Evolutionary conservation across 30 jellyfish, hydroid and myxozoan genomes (phyloP).

Genomic region (Cassiopea xamachana): DNA sequence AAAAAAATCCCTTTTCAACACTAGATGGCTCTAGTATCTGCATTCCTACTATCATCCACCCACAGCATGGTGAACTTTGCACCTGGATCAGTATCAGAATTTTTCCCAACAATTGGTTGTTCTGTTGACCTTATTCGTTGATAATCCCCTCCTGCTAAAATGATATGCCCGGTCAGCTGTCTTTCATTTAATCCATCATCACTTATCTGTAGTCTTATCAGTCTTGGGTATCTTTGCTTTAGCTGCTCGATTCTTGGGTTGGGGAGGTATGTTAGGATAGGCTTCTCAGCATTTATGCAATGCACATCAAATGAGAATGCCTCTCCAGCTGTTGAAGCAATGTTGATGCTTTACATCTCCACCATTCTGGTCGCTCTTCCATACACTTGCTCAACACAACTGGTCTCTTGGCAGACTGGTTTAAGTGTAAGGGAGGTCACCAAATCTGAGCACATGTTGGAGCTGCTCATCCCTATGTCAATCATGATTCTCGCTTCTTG

Average conservation of each 20-base stretch:
- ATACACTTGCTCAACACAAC: constrained; percentile 46
- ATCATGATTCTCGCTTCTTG: constrained; percentile 19
- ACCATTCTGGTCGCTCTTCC: constrained; percentile 52
- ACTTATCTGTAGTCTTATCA: constrained; percentile 50
- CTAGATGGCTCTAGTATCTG: constrained; percentile 1
- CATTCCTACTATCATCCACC: constrained; percentile 72
- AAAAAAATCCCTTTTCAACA: constrained; percentile 48
- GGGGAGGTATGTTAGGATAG: constrained; percentile 26
- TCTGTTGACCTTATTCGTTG: constrained; percentile 59
- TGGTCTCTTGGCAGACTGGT: constrained; percentile 18
- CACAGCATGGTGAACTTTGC: constrained; percentile 68
- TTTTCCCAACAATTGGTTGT: constrained; percentile 54
- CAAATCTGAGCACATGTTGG: constrained; percentile 28
- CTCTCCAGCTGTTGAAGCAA: constrained; percentile 39
- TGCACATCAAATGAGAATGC: constrained; percentile 21
- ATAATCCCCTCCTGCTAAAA: neutral
- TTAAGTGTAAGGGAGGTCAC: constrained; percentile 1
- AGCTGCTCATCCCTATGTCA: constrained; percentile 40
- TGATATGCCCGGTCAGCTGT: constrained; percentile 63
- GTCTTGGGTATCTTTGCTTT: constrained; percentile 35
- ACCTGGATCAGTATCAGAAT: neutral
- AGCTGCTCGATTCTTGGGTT: constrained; percentile 25
- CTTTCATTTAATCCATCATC: constrained; percentile 51
- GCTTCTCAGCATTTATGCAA: constrained; percentile 61
- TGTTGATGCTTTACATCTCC: constrained; percentile 23